These are phyloP conservation scores for Ceyx cyanopectus DNA, from an alignment of 2,113 vertebrate genomes.

Conservation along the genomic window DNA sequence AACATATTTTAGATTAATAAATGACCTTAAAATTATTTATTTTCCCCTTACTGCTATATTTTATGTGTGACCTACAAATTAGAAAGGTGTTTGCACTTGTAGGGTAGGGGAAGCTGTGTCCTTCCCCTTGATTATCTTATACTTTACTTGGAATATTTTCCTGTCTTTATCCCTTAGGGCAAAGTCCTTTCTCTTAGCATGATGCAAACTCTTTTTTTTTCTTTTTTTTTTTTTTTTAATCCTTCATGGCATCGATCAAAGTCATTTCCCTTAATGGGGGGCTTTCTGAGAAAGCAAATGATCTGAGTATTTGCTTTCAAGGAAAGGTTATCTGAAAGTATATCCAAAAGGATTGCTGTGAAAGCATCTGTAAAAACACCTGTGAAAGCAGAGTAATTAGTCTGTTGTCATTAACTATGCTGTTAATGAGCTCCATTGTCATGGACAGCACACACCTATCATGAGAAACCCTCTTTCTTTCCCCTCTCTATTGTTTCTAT, in stretches of 20 bases:
- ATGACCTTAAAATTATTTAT: neutral
- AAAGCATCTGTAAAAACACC: neutral
- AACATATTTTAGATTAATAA: neutral
- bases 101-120: neutral
- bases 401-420: neutral
- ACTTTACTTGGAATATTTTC: neutral
- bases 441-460: neutral
- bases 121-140: neutral
- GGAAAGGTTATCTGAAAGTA: neutral
- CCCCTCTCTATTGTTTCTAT: neutral
- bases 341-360: neutral
- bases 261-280: neutral
- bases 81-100: neutral
- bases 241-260: neutral
- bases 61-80: neutral
- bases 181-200: neutral
- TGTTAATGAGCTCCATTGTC: neutral
- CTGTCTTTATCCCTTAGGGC: neutral
- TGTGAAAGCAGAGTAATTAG: neutral
- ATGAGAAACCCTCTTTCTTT: neutral
- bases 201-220: neutral
- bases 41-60: neutral
- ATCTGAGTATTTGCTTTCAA: neutral
- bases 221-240: neutral
- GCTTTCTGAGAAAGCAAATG: neutral